A percentile compares a stretch with the other conserved stretches of the same genome.
Conservation (phyloP, 2,113 vertebrate species). For the Takifugu flavidus region DNA sequence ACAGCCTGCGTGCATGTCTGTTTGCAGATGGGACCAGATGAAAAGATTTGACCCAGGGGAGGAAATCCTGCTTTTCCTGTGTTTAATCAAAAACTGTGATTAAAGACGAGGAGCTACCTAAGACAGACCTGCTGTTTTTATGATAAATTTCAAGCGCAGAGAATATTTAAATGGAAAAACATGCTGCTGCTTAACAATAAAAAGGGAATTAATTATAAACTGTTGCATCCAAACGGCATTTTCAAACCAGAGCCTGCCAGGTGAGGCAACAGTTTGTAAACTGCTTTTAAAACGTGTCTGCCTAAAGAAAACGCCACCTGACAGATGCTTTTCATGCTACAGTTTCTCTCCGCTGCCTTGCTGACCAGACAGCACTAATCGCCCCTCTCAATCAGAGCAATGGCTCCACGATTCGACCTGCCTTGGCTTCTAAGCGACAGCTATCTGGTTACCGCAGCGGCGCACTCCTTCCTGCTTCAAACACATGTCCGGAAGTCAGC, state of each 20-base stretch:
- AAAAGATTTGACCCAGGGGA: not conserved
- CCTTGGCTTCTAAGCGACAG: slow-evolving; percentile 11
- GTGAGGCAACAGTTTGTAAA: not conserved
- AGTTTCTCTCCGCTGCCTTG: not conserved
- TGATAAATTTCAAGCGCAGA: too few species aligned
- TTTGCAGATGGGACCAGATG: not conserved
- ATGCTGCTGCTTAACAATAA: too few species aligned
- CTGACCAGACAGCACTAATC: slow-evolving; percentile 43
- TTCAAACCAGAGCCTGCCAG: too few species aligned
- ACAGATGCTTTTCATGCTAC: slow-evolving; percentile 19
- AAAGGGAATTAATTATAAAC: too few species aligned
- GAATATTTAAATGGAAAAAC: too few species aligned
- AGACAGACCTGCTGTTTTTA: too few species aligned
- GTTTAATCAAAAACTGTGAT: too few species aligned
- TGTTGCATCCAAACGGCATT: too few species aligned
- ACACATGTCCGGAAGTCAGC: slow-evolving; percentile 41
- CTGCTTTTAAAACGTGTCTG: not conserved
- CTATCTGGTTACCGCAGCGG: slow-evolving; percentile 47
- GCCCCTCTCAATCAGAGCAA: slow-evolving; percentile 50
- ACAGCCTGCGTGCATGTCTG: not conserved
- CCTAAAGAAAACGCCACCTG: slow-evolving; percentile 1
- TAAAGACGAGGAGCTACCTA: too few species aligned
- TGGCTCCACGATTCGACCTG: slow-evolving; percentile 42
- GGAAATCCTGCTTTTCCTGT: not conserved
- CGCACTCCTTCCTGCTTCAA: slow-evolving; percentile 42